phyloP scores from a whole-genome alignment of 2,888 invertebrate genomes.

The Agriopis leucophaearia region DNA sequence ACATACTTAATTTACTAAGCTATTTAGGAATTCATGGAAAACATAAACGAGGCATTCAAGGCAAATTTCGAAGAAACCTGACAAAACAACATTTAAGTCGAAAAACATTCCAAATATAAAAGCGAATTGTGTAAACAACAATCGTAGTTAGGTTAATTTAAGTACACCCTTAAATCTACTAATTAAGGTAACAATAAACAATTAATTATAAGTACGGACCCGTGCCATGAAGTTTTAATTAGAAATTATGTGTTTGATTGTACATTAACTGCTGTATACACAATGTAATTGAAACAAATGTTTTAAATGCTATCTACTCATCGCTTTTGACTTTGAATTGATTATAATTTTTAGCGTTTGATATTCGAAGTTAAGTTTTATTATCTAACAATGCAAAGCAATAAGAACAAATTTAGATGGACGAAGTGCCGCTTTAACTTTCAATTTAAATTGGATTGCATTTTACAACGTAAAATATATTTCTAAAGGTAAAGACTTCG shows the following conservation, averaged over 20 bases:
- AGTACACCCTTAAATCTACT: conserved; percentile 12
- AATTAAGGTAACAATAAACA: conserved; percentile 34
- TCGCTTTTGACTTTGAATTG: conserved; percentile 1
- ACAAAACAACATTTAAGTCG: conserved; percentile 10
- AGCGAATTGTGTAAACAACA: conserved; percentile 17
- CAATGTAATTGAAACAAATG: conserved; percentile 17
- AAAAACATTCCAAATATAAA: conserved; percentile 14
- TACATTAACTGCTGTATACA: conserved; percentile 15
- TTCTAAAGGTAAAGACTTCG: too few species aligned
- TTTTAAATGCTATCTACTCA: neutral
- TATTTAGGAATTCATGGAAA: neutral
- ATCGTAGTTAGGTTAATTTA: conserved; percentile 20
- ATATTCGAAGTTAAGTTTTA: neutral
- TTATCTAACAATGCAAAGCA: too few species aligned
- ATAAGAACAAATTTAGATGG: too few species aligned
- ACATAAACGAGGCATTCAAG: neutral
- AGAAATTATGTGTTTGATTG: conserved; percentile 29
- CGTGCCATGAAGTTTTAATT: conserved; percentile 33
- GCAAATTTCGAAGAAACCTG: neutral
- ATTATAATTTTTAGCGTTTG: neutral
- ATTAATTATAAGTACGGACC: conserved; percentile 30
- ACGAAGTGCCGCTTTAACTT: too few species aligned
- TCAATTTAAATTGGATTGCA: too few species aligned
- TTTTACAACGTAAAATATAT: too few species aligned
- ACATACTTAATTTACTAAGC: too few species aligned